A percentile compares a stretch with the other conserved stretches of the same genome.
These are phyloP conservation scores for Microctonus hyperodae DNA, from an alignment of 2,888 invertebrate species.

Conservation along the genomic window DNA sequence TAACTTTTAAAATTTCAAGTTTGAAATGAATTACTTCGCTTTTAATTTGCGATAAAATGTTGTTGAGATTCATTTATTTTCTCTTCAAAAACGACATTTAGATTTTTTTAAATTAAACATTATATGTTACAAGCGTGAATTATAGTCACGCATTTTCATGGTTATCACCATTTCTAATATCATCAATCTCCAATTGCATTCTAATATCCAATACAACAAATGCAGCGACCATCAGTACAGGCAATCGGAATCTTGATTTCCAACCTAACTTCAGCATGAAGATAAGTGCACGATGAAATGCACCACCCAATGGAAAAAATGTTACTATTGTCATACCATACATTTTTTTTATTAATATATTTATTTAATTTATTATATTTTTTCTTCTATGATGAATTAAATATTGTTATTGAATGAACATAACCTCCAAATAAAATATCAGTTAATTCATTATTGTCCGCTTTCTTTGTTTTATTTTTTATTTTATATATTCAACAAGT, in stretches of 20 bases:
- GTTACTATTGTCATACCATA: conserved; percentile 47
- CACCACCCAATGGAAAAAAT: conserved; percentile 59
- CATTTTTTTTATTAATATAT: conserved; percentile 30
- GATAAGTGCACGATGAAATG: conserved; percentile 65
- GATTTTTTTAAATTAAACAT: background rate
- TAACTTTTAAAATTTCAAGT: too few species aligned
- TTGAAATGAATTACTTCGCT: too few species aligned
- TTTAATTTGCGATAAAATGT: too few species aligned
- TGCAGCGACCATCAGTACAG: conserved; percentile 69
- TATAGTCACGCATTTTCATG: conserved; percentile 24
- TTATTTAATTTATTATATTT: background rate
- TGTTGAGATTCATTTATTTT: background rate
- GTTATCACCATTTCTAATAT: conserved; percentile 40
- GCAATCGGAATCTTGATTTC: conserved; percentile 73
- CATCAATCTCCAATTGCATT: conserved; percentile 73
- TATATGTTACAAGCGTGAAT: background rate
- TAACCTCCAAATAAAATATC: too few species aligned
- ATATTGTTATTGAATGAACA: too few species aligned
- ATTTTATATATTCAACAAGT: too few species aligned
- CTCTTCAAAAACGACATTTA: background rate
- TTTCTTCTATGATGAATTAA: too few species aligned
- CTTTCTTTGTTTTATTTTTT: too few species aligned
- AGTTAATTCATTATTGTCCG: too few species aligned
- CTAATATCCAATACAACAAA: conserved; percentile 74
- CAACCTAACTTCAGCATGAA: conserved; percentile 77